These are phyloP conservation scores for Ditula angustiorana DNA, from an alignment of 2,888 invertebrate species.

Conservation along the genomic window DNA sequence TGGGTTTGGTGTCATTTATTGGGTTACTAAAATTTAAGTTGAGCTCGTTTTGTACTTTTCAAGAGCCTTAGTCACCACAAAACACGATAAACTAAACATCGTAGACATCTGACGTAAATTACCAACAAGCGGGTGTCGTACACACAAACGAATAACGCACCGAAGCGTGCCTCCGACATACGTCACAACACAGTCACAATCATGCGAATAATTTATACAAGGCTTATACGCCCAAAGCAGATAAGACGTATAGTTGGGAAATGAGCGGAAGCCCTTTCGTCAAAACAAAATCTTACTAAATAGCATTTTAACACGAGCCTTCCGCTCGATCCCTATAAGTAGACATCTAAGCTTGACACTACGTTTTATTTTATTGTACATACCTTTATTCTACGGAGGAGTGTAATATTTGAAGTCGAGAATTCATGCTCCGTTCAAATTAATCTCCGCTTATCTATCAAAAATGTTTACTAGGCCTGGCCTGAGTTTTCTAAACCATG, in stretches of 20 bases:
- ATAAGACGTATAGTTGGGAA: too few species aligned
- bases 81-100: too few species aligned
- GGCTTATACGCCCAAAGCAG: not conserved
- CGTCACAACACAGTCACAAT: too few species aligned
- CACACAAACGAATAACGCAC: not conserved
- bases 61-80: too few species aligned
- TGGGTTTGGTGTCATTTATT: too few species aligned
- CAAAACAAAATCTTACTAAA: too few species aligned
- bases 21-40: too few species aligned
- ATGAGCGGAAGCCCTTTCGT: too few species aligned
- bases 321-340: too few species aligned
- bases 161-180: not conserved
- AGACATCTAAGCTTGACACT: too few species aligned
- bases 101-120: constrained; percentile 3
- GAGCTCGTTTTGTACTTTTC: too few species aligned
- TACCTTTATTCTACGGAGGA: constrained; percentile 13
- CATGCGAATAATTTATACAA: constrained; percentile 12
- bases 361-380: not conserved
- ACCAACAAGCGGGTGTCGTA: not conserved
- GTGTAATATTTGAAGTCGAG: constrained; percentile 49
- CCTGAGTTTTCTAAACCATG: constrained; percentile 39
- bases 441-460: constrained; percentile 54
- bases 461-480: constrained; percentile 44
- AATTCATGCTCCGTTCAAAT: constrained; percentile 50
- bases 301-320: too few species aligned